phyloP scores from a whole-genome alignment of 2,888 invertebrate species.

The Drosophila affinis region DNA sequence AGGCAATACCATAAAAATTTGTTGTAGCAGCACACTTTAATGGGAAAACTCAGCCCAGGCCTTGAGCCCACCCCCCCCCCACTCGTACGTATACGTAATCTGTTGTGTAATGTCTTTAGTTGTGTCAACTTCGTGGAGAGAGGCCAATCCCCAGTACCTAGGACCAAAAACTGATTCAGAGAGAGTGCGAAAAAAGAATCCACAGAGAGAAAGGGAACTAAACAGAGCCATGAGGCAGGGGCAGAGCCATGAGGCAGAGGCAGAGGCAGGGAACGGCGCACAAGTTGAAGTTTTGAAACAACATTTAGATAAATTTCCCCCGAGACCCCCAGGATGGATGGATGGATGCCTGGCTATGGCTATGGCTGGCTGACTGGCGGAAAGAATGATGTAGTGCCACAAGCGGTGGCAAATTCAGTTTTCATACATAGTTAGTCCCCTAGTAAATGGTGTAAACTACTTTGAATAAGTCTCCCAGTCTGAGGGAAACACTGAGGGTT shows the following conservation, averaged over 20 bases:
- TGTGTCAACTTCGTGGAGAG: conserved; percentile 74
- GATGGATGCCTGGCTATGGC: conserved; percentile 17
- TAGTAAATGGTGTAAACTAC: conserved; percentile 30
- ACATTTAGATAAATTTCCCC: conserved; percentile 82
- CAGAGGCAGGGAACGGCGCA: conserved; percentile 11
- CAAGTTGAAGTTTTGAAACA: conserved; percentile 78
- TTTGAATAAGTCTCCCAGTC: conserved; percentile 8
- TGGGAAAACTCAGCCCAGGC: conserved; percentile 42
- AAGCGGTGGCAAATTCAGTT: conserved; percentile 34
- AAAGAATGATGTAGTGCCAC: conserved; percentile 51
- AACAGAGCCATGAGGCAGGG: neutral
- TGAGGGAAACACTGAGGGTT: neutral
- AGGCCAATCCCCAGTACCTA: conserved; percentile 34
- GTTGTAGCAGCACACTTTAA: conserved; percentile 73
- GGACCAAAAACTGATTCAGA: conserved; percentile 70
- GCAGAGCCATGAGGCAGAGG: no score
- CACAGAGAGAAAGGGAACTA: conserved; percentile 4
- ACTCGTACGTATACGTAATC: conserved; percentile 68
- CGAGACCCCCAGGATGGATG: conserved; percentile 36
- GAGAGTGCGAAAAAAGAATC: conserved; percentile 69
- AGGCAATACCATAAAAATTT: conserved; percentile 74
- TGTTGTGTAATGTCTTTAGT: conserved; percentile 82
- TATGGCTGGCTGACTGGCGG: conserved; percentile 16
- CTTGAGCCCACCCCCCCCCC: conserved; percentile 25
- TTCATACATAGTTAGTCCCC: conserved; percentile 43